phyloP scores from a whole-genome alignment of 2,888 invertebrate species.

The Eristalis intricaria region DNA sequence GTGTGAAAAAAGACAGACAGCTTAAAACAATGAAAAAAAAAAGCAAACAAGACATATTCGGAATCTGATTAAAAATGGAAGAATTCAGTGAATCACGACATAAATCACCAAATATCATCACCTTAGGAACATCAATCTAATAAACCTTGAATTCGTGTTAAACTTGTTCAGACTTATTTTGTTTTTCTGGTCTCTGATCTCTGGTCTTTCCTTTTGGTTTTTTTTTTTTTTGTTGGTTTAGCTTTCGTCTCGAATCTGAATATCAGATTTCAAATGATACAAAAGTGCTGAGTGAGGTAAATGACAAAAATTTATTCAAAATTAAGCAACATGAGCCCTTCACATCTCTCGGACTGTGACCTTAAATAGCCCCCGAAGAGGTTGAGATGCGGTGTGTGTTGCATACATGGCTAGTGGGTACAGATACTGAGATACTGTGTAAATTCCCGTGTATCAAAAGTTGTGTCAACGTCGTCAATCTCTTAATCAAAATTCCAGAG shows the following conservation, averaged over 20 bases:
- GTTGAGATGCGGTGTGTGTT: not conserved
- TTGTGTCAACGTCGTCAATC: not conserved
- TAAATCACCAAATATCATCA: conserved; percentile 56
- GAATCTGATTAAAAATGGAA: conserved; percentile 32
- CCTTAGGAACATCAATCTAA: conserved; percentile 34
- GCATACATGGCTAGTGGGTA: not conserved
- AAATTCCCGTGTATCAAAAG: not conserved
- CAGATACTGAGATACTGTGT: not conserved
- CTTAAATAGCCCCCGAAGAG: not conserved
- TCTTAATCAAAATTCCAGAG: conserved; percentile 7
- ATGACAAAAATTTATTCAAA: conserved; percentile 1
- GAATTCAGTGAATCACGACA: conserved; percentile 26
- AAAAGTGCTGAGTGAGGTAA: not conserved
- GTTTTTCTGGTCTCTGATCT: not conserved
- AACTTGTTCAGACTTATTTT: conserved; percentile 22
- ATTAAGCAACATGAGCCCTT: not conserved
- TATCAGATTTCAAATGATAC: conserved; percentile 14
- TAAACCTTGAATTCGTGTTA: conserved; percentile 42
- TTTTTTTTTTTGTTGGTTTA: not conserved
- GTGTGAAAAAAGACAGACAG: not conserved
- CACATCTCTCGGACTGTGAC: not conserved
- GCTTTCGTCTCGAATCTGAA: conserved; percentile 8
- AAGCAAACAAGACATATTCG: conserved; percentile 12
- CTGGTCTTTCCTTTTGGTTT: not conserved
- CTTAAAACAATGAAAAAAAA: not conserved